Conservation (phyloP, 2,113 vertebrate species). For the Oxygymnocypris stewartii region DNA sequence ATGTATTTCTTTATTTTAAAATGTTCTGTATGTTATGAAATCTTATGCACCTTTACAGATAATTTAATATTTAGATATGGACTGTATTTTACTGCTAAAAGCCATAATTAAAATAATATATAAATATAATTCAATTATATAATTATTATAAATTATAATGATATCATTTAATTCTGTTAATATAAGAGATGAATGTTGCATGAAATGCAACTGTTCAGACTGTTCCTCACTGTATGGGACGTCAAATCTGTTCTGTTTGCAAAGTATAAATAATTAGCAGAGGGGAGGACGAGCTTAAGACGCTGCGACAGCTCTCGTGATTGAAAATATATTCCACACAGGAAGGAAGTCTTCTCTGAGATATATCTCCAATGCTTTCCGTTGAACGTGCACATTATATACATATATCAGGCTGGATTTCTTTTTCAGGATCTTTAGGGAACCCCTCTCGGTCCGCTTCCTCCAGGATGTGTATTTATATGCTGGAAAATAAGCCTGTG, state of each 20-base stretch:
- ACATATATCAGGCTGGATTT: conserved; percentile 48
- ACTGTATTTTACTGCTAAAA: background rate
- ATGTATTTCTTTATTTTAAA: too few species aligned
- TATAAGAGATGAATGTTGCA: background rate
- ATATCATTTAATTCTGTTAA: background rate
- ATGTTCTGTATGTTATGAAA: too few species aligned
- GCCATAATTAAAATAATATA: background rate
- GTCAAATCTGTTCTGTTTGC: conserved; percentile 13
- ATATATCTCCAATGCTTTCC: conserved; percentile 48
- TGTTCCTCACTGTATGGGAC: conserved; percentile 38
- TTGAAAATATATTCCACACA: conserved; percentile 55
- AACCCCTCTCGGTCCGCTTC: conserved; percentile 8
- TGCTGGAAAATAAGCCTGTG: conserved; percentile 13
- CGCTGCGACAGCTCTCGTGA: conserved; percentile 46
- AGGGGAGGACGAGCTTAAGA: conserved; percentile 41
- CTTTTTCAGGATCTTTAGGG: conserved; percentile 25
- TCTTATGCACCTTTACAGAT: too few species aligned
- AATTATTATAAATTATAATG: too few species aligned
- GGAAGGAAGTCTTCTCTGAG: conserved; percentile 50
- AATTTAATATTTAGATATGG: too few species aligned
- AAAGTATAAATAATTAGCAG: conserved; percentile 61
- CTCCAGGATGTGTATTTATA: conserved; percentile 37
- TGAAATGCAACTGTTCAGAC: background rate
- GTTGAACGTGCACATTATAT: conserved; percentile 27
- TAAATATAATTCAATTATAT: too few species aligned